Percentiles rank a stretch among this genome's conserved stretches.
Evolutionary conservation across 2,113 vertebrate genomes (phyloP).

Genomic region (Anseranas semipalmata): DNA sequence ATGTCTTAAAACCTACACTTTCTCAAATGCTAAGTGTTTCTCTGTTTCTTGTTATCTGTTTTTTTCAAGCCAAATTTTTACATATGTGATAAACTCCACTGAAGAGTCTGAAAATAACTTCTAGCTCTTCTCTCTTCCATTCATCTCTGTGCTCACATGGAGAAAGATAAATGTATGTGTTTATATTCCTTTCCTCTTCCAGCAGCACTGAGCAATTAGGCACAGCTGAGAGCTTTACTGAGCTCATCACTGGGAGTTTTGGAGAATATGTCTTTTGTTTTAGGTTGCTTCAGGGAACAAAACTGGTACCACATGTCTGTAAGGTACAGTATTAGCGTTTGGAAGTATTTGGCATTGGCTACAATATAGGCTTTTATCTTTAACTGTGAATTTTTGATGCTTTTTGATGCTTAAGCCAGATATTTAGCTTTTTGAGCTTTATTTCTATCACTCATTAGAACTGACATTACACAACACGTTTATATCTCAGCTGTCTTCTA

Average conservation of each 20-base stretch:
- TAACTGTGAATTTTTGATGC: constrained; percentile 2
- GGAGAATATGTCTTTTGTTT: neutral
- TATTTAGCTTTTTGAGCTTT: constrained; percentile 46
- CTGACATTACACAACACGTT: constrained; percentile 45
- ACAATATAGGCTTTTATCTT: constrained; percentile 4
- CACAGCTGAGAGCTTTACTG: neutral
- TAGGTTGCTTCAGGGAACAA: neutral
- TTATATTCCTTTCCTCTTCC: neutral
- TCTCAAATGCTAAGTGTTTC: neutral
- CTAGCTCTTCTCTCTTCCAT: neutral
- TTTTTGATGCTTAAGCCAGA: constrained; percentile 23
- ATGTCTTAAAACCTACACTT: neutral
- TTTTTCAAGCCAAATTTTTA: constrained; percentile 16
- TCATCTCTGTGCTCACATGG: neutral
- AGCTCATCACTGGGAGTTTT: neutral
- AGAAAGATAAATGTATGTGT: neutral
- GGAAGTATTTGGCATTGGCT: neutral
- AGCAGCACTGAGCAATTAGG: neutral
- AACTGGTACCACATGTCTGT: neutral
- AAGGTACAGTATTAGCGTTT: neutral
- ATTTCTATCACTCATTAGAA: constrained; percentile 60
- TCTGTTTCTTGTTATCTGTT: neutral
- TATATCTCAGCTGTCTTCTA: constrained; percentile 29
- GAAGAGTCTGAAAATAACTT: constrained; percentile 27
- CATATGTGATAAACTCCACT: neutral